Conservation (phyloP, 2,888 invertebrate genomes). For the Tetheella fluctuosa region DNA sequence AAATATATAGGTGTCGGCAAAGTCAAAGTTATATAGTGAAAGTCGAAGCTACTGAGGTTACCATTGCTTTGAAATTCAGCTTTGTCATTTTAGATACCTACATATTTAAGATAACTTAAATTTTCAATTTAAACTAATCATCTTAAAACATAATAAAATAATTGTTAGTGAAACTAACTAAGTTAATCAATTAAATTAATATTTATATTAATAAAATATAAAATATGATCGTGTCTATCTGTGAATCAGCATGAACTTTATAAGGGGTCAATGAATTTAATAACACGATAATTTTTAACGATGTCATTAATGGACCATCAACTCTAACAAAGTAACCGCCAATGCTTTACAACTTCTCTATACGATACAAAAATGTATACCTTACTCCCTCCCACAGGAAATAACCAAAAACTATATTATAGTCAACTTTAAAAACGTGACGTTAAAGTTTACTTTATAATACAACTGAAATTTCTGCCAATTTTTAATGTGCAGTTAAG, state of each 20-base stretch:
- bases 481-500: background rate
- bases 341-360: background rate
- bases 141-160: too few species aligned
- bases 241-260: background rate
- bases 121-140: too few species aligned
- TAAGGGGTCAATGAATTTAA: background rate
- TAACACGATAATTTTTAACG: background rate
- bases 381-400: conserved; percentile 3
- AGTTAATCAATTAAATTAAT: too few species aligned
- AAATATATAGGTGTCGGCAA: too few species aligned
- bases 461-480: background rate
- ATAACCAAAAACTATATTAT: background rate
- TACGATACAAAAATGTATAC: background rate
- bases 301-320: background rate
- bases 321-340: conserved; percentile 5
- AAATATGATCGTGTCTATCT: background rate
- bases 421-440: background rate
- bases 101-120: too few species aligned
- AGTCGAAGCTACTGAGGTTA: too few species aligned
- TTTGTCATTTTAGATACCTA: too few species aligned
- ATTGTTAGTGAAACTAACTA: too few species aligned
- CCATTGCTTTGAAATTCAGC: too few species aligned
- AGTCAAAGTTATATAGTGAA: too few species aligned
- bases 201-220: too few species aligned
- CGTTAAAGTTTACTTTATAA: background rate